Conservation (phyloP, 2,797 vertebrate species). For the Tangara arthus region DNA sequence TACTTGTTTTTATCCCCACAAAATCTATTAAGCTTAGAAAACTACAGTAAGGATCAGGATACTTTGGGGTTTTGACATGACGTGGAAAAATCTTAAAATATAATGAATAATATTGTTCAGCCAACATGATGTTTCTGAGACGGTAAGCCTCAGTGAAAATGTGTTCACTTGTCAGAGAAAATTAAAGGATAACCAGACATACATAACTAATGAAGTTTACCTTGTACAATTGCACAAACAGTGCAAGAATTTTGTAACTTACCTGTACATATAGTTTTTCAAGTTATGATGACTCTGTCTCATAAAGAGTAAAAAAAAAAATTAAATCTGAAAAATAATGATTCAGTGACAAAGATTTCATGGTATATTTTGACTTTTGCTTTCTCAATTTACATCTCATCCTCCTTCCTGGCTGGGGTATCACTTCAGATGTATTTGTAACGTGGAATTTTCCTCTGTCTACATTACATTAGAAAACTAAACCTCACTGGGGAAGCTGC, state of each 20-base stretch:
- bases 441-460: background rate
- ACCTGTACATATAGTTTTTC: background rate
- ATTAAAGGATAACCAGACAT: background rate
- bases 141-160: background rate
- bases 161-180: background rate
- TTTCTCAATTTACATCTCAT: background rate
- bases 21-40: slow-evolving; percentile 15
- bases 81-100: background rate
- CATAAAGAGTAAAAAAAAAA: background rate
- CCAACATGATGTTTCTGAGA: background rate
- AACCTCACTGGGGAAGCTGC: background rate
- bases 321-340: background rate
- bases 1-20: background rate
- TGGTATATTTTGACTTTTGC: background rate
- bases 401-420: background rate
- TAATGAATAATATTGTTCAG: background rate
- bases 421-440: background rate
- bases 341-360: background rate
- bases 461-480: background rate
- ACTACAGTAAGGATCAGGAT: background rate
- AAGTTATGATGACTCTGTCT: background rate
- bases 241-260: background rate
- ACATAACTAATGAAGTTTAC: background rate
- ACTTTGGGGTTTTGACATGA: background rate
- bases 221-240: background rate